These are phyloP conservation scores for Anagyrus pseudococci DNA, from an alignment of 2,888 invertebrate species.

Conservation along the genomic window DNA sequence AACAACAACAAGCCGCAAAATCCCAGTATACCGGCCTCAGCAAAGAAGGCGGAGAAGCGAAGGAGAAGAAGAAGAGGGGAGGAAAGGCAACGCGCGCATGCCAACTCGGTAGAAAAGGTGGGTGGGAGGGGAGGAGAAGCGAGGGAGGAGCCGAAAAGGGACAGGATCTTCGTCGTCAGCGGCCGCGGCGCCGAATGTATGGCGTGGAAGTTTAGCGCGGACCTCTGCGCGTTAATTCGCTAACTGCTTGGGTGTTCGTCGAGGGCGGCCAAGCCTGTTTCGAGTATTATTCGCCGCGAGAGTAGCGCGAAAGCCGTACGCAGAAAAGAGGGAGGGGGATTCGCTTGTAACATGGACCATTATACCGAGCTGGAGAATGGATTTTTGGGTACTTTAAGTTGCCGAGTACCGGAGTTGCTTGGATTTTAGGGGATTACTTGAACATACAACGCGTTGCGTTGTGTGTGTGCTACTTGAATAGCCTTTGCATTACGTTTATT, in stretches of 20 bases:
- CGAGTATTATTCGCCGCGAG: background rate
- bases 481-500: too few relatives aligned
- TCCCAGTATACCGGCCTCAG: too few relatives aligned
- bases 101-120: constrained; percentile 14
- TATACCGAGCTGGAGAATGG: too few relatives aligned
- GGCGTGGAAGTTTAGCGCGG: constrained; percentile 44
- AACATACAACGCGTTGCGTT: too few relatives aligned
- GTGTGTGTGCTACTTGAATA: too few relatives aligned
- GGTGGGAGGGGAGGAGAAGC: constrained; percentile 44
- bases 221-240: constrained; percentile 44
- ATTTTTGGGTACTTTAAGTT: too few relatives aligned
- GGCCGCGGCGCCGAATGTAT: constrained; percentile 44
- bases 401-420: too few relatives aligned
- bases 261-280: too few relatives aligned
- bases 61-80: background rate
- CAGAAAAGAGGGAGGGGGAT: background rate
- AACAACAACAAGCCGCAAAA: too few relatives aligned
- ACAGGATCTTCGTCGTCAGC: too few relatives aligned
- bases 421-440: too few relatives aligned
- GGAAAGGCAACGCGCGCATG: background rate
- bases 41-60: background rate
- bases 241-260: constrained; percentile 25
- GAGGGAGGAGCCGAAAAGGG: constrained; percentile 42
- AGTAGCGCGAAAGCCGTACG: constrained; percentile 19
- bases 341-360: too few relatives aligned